Base-by-base conservation (phyloP, 2,797 vertebrate species). In the Lepidocolaptes lacrymiger region DNA sequence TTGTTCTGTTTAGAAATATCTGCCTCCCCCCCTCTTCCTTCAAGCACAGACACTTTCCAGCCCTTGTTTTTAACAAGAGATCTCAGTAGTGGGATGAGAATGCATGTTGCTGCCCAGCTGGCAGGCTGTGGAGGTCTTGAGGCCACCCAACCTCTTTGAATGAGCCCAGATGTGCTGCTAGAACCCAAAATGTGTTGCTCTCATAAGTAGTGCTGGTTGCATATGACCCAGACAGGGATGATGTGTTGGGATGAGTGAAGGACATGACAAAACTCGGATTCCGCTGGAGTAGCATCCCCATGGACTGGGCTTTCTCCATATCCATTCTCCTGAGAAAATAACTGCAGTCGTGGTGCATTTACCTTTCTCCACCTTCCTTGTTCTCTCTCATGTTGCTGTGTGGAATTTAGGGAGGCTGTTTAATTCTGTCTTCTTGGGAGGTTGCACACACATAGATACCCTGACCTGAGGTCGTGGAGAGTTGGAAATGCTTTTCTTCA, bases 1-100 rank as follows among this genome's bases (percentile, higher is more conserved):
- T 91, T 81, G 27, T 81, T 93, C 51, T 46, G 9, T 81, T 81
- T 89, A n/a, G 73, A 91, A 85, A 37, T 17, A 69, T 43, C 72
- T 85, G 37, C 39, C 18, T 86, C 7, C 24, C 20, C 20, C 28
- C 6, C 2, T 64, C 76, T 69, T 64, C 30, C 88, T 83, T 88
- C 88, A 62, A 76, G 93, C 82, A 43, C 52, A 67, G 85, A 63
- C 52, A 14, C 5, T 14, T 88, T 48, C 37, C 32, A 63, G 58
- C 36, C n/a, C 69, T 76, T 86, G 55, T 69, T 81, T 90, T 27
- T 66, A 14, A 49, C n/a, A 44, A 54, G 59, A 51, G 14, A 46
- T 77, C 44, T 5, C 28, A 62, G n/a, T 90, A 92, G 80, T 24
- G 63, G 78, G 73, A 78, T 72, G 62, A 68, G 67, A 86, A 64